phyloP scores from a whole-genome alignment of 1,140 invertebrate species.

The Venturia canescens region DNA sequence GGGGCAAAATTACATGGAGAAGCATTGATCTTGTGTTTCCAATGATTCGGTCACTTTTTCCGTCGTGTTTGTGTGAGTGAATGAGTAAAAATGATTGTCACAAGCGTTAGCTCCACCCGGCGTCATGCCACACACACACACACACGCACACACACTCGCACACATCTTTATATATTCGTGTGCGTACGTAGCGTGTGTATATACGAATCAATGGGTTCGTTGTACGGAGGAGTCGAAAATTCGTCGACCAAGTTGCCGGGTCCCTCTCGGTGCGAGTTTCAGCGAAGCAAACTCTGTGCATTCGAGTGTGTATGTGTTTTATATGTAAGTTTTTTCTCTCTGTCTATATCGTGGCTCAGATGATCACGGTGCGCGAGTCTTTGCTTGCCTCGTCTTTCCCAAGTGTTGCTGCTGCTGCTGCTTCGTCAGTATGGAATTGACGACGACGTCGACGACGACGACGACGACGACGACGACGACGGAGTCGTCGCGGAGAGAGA shows the following conservation, averaged over 20 bases:
- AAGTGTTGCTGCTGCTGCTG: slow-evolving; percentile 21
- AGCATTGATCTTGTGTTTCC: background rate
- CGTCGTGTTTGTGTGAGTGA: slow-evolving; percentile 11
- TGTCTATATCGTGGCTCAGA: background rate
- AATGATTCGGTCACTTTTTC: background rate
- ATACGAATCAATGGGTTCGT: slow-evolving; percentile 47
- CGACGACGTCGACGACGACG: slow-evolving; percentile 35
- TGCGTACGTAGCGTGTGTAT: background rate
- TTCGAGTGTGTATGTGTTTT: slow-evolving; percentile 1
- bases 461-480: slow-evolving; percentile 33
- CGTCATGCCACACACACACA: background rate
- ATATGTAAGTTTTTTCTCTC: background rate
- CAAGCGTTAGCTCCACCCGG: slow-evolving; percentile 7
- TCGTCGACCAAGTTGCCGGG: slow-evolving; percentile 25
- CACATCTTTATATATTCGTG: background rate
- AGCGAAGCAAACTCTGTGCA: slow-evolving; percentile 18
- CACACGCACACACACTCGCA: background rate
- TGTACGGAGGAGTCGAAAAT: slow-evolving; percentile 45
- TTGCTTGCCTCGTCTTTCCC: background rate
- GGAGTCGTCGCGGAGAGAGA: slow-evolving; percentile 23
- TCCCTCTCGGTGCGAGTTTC: slow-evolving; percentile 38
- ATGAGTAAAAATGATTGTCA: slow-evolving; percentile 36
- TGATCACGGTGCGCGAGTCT: background rate
- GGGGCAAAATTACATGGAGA: background rate
- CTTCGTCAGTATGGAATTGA: slow-evolving; percentile 41